Evolutionary conservation across 2,113 vertebrate genomes (phyloP).

Genomic region (Mastomys natalensis): DNA sequence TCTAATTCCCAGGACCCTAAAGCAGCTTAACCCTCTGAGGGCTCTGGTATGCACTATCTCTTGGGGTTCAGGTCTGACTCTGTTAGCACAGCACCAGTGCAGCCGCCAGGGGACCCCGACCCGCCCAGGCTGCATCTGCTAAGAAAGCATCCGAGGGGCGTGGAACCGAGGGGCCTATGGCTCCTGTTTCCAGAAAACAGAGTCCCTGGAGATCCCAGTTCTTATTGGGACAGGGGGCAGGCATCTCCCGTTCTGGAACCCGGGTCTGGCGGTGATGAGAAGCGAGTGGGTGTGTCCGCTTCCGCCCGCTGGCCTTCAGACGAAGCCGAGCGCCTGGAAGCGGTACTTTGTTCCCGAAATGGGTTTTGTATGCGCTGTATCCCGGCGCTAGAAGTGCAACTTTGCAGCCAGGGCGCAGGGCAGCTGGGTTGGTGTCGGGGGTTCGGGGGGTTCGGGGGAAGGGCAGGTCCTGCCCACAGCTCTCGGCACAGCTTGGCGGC

Average conservation of each 20-base stretch:
- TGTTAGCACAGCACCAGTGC: background rate
- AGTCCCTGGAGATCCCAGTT: no score
- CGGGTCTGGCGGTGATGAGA: rapidly evolving
- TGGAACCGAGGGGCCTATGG: background rate
- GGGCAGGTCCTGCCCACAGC: background rate
- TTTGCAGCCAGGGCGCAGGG: background rate
- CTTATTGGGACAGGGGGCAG: background rate
- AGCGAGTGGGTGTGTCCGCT: conserved; percentile 66
- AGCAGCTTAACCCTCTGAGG: rapidly evolving
- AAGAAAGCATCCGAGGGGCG: conserved; percentile 49
- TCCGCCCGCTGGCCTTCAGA: background rate
- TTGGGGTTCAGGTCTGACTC: background rate
- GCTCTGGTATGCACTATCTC: rapidly evolving
- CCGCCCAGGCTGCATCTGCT: background rate
- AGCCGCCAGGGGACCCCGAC: conserved; percentile 82
- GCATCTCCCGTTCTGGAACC: rapidly evolving
- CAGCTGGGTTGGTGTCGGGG: background rate
- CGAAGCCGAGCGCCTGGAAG: background rate
- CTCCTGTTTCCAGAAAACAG: background rate
- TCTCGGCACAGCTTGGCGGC: background rate
- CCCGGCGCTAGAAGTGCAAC: conserved; percentile 58
- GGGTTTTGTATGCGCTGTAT: background rate
- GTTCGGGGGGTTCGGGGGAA: background rate
- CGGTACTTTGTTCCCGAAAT: background rate
- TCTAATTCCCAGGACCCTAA: background rate